Percentiles rank a stretch among this genome's conserved stretches.
phyloP scores from a whole-genome alignment of 2,797 vertebrate species.

The Carcharodon carcharias region DNA sequence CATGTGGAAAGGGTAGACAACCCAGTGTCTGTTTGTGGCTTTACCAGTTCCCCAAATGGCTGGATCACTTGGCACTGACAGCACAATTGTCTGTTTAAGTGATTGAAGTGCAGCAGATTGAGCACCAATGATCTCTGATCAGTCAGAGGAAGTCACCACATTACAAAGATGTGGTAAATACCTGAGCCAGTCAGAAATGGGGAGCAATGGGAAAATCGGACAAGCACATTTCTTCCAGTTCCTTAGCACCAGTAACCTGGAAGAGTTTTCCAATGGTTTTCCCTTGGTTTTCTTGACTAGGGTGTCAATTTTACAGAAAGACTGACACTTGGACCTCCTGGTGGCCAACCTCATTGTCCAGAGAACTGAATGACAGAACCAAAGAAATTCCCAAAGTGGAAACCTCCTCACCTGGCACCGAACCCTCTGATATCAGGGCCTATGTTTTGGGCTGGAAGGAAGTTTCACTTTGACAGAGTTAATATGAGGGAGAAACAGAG shows the following conservation, averaged over 20 bases:
- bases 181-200: background rate
- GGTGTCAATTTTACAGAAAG: background rate
- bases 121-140: background rate
- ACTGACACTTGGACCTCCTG: background rate
- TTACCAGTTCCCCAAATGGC: background rate
- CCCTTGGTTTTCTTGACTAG: background rate
- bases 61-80: background rate
- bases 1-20: background rate
- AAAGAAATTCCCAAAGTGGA: background rate
- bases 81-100: background rate
- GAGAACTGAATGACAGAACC: background rate
- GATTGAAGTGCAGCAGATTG: background rate
- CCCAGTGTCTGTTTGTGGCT: background rate
- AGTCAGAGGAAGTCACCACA: background rate
- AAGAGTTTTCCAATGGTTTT: background rate
- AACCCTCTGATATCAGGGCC: background rate
- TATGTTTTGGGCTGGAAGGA: background rate
- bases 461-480: background rate
- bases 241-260: background rate
- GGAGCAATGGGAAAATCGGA: background rate
- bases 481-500: too few species aligned
- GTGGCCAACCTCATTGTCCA: background rate
- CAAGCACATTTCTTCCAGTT: background rate
- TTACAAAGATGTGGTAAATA: background rate
- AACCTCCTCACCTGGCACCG: too few species aligned